phyloP scores from a whole-genome alignment of 2,113 vertebrate species.

The Triplophysa tibetana region DNA sequence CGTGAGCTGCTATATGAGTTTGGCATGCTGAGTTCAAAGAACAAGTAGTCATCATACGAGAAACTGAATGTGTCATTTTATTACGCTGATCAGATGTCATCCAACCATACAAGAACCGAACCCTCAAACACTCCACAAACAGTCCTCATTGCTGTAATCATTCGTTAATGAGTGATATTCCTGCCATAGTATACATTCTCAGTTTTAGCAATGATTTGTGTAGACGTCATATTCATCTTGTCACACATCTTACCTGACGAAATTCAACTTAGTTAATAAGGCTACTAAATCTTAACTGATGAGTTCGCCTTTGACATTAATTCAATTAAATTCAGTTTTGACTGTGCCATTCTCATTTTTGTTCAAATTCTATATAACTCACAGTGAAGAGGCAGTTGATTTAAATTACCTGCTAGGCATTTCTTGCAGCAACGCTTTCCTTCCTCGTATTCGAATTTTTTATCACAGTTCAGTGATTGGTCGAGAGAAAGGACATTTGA shows the following conservation, averaged over 20 bases:
- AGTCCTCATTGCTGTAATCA: background rate
- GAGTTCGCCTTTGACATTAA: background rate
- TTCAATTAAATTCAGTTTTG: too few relatives aligned
- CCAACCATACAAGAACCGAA: constrained; percentile 1
- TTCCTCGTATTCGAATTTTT: background rate
- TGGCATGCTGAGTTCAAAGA: constrained; percentile 3
- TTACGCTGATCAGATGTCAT: constrained; percentile 1
- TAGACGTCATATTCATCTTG: background rate
- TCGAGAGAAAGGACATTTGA: background rate
- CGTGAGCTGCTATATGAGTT: background rate
- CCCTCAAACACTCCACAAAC: constrained; percentile 5
- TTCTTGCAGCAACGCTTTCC: constrained; percentile 16
- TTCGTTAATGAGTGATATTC: background rate
- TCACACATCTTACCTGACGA: background rate
- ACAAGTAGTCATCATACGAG: constrained; percentile 12
- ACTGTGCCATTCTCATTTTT: background rate
- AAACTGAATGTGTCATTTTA: constrained; percentile 18
- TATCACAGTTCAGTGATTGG: constrained; percentile 3
- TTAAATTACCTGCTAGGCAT: constrained; percentile 53
- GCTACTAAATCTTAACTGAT: background rate
- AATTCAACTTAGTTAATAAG: background rate
- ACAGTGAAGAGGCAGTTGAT: background rate
- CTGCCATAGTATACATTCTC: background rate
- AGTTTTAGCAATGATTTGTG: background rate
- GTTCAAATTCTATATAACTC: background rate